Percentiles rank a stretch among this genome's conserved stretches.
phyloP scores from a whole-genome alignment of 2,797 vertebrate genomes.

The Cottoperca gobio region DNA sequence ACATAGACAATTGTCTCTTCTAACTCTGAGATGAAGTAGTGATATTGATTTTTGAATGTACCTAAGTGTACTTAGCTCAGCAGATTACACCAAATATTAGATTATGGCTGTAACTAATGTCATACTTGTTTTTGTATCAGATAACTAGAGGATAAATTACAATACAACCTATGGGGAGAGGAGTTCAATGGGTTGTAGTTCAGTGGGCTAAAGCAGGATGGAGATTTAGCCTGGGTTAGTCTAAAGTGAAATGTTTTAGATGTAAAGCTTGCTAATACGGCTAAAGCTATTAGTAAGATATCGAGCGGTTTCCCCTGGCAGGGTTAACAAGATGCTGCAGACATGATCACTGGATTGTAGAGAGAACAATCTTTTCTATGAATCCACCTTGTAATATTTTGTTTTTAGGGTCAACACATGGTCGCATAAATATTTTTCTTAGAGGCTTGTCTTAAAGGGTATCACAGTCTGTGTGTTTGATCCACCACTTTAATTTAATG shows the following conservation, averaged over 20 bases:
- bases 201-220: constrained; percentile 38
- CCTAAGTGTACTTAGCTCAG: constrained; percentile 7
- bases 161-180: not conserved
- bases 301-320: constrained; percentile 16
- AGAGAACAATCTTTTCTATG: not conserved
- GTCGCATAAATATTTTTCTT: not conserved
- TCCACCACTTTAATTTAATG: not conserved
- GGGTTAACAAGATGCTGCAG: constrained; percentile 39
- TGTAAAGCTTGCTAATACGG: constrained; percentile 53
- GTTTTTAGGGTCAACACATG: not conserved
- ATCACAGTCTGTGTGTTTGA: not conserved
- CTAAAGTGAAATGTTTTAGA: constrained; percentile 39
- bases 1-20: not conserved
- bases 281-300: constrained; percentile 58
- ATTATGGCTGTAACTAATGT: not conserved
- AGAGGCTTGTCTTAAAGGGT: not conserved
- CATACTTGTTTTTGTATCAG: not conserved
- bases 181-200: constrained; percentile 36
- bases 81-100: not conserved
- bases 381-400: not conserved
- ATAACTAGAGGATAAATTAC: not conserved
- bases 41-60: constrained; percentile 50
- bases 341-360: not conserved
- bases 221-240: constrained; percentile 38
- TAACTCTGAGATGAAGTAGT: not conserved